Base-by-base conservation (phyloP, 2,797 vertebrate species). In the Thripadectes ignobilis region DNA sequence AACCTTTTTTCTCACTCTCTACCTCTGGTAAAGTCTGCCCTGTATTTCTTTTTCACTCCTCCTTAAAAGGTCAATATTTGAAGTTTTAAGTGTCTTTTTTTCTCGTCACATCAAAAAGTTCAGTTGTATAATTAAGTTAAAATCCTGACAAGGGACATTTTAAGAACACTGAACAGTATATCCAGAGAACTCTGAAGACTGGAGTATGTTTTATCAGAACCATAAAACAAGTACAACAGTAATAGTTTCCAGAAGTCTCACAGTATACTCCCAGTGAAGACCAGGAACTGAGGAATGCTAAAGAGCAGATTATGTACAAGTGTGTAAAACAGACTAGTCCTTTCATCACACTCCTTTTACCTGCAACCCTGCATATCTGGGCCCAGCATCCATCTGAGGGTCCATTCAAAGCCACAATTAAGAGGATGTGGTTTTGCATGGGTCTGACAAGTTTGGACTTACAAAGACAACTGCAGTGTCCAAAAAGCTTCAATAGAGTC, bases 351-450 rank as follows among this genome's bases (percentile, higher is more conserved):
- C 11, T 52, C 22, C 29, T 68, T 71, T 57, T 34, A 74, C 26
- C 20, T 27, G 2, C 17, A 22, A 8, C 54, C 8, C 58, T 57
- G 29, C 38, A 3, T 23, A 86, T 17, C 23, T 38, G 46, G 58
- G 7, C 43, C 48, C 1, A 76, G 32, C 34, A 80, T 13, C 24
- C 29, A 29, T 10, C 27, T 68, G 54, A 29, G 23, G 7, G 57
- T 61, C 43, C n/a, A 23, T 22, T 43, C 65, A 92, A 55, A 52
- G 39, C 24, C 38, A 55, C 46, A 69, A 14, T 1, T 1, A 66
- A 54, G 16, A 54, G 5, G 23, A 88, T 24, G 24, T 6, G 6
- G 36, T 12, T 81, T 67, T 0, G 0, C 21, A 41, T 0, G 0
- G 2, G 4, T 41, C 61, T 12, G n/a, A n/a, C 0, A 2, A 45